These are phyloP conservation scores for Tetramorium parvispinum DNA, from an alignment of 1,140 invertebrate genomes.

Conservation along the genomic window DNA sequence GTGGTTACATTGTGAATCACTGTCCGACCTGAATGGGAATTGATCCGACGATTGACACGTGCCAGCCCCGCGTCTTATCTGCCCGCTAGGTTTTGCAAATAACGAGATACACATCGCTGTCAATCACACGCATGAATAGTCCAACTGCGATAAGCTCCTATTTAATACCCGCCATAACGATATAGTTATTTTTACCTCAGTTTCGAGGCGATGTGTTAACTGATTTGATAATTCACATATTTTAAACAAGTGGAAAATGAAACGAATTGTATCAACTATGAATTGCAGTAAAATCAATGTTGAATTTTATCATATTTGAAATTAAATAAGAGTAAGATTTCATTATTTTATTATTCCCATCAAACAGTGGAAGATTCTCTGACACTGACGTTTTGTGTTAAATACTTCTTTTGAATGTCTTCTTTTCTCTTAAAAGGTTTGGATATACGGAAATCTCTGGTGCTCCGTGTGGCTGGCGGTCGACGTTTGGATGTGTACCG, in stretches of 20 bases:
- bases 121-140: background rate
- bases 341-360: background rate
- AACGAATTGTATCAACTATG: background rate
- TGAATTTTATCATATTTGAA: background rate
- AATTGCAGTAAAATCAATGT: background rate
- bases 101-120: background rate
- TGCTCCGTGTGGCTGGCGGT: constrained; percentile 97
- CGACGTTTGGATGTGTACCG: constrained; percentile 98
- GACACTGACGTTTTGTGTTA: background rate
- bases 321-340: background rate
- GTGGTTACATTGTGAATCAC: constrained; percentile 32
- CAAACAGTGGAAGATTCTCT: background rate
- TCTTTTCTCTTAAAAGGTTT: constrained; percentile 87
- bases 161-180: background rate
- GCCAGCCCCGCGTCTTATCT: constrained; percentile 17
- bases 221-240: background rate
- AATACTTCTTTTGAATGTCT: constrained; percentile 2
- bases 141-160: background rate
- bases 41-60: constrained; percentile 32
- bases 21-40: constrained; percentile 36
- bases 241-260: background rate
- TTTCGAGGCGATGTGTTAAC: background rate
- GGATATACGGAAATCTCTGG: constrained; percentile 97
- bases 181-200: background rate
- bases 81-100: background rate